Conservation (phyloP, 2,888 invertebrate species). For the Cataglyphis rosenhaueri region DNA sequence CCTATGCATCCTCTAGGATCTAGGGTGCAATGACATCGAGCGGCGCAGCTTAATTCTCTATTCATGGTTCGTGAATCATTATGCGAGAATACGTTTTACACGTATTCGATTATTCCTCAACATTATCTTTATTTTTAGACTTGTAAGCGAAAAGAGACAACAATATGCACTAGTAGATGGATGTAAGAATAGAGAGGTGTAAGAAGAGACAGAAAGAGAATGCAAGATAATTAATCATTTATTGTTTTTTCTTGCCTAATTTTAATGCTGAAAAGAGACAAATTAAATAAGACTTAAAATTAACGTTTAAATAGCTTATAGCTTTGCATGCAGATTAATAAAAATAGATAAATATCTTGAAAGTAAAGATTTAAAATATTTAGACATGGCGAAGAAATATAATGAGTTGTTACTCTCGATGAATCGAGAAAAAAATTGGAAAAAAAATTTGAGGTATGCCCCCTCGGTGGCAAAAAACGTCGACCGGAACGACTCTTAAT, state of each 20-base stretch:
- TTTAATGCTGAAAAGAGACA: neutral
- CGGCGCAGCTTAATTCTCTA: conserved; percentile 68
- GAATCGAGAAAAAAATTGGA: neutral
- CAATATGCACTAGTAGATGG: neutral
- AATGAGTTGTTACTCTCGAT: conserved; percentile 35
- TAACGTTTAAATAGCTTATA: neutral
- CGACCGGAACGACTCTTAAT: conserved; percentile 79
- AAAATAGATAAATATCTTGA: neutral
- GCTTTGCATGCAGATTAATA: neutral
- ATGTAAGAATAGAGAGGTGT: neutral
- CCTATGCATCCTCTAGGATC: conserved; percentile 67
- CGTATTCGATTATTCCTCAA: conserved; percentile 23
- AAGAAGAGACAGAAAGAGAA: neutral
- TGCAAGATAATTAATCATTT: neutral
- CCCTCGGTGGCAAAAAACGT: conserved; percentile 62
- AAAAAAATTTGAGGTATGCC: conserved; percentile 45
- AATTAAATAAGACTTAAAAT: neutral
- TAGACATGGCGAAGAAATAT: conserved; percentile 12
- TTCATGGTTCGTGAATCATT: conserved; percentile 71
- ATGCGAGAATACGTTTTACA: conserved; percentile 38
- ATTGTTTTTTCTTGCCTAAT: neutral
- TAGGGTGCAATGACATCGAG: conserved; percentile 74
- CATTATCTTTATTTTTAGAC: conserved; percentile 43
- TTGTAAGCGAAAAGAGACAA: neutral
- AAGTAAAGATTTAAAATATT: conserved; percentile 8